A percentile compares a stretch with the other conserved stretches of the same genome.
Evolutionary conservation across 2,797 vertebrate species (phyloP).

Genomic region (Emys orbicularis): DNA sequence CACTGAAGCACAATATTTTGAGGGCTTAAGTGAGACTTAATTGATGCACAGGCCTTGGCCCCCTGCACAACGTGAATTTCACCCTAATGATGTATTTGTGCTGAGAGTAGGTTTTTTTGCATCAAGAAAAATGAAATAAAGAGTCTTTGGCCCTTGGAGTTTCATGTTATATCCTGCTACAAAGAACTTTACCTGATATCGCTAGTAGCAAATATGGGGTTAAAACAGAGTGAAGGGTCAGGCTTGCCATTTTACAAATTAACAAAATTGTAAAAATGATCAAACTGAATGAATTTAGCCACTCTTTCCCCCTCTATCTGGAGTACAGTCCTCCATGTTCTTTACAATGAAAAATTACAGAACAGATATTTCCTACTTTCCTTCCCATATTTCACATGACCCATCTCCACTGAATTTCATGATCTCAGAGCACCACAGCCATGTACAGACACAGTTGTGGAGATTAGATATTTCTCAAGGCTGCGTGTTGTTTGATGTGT

Average conservation of each 20-base stretch:
- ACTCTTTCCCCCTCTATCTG: background rate
- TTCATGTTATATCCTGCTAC: background rate
- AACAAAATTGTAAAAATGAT: background rate
- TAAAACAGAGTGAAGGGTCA: background rate
- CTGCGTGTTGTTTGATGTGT: background rate
- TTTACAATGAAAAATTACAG: background rate
- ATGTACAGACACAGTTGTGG: background rate
- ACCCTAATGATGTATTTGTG: background rate
- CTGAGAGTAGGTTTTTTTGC: background rate
- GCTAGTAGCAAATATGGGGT: background rate
- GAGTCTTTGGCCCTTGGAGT: background rate
- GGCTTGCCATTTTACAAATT: background rate
- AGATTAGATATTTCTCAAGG: background rate
- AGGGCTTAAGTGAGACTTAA: background rate
- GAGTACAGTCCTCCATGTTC: background rate
- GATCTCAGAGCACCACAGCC: background rate
- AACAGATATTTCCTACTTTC: rapidly evolving
- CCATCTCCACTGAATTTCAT: background rate
- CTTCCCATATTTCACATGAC: background rate
- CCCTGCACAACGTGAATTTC: background rate
- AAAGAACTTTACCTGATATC: background rate
- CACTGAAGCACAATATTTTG: background rate
- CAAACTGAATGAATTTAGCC: background rate
- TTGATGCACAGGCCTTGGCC: background rate
- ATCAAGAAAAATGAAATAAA: background rate